phyloP scores from a whole-genome alignment of 2,113 vertebrate species.

The Columba livia region DNA sequence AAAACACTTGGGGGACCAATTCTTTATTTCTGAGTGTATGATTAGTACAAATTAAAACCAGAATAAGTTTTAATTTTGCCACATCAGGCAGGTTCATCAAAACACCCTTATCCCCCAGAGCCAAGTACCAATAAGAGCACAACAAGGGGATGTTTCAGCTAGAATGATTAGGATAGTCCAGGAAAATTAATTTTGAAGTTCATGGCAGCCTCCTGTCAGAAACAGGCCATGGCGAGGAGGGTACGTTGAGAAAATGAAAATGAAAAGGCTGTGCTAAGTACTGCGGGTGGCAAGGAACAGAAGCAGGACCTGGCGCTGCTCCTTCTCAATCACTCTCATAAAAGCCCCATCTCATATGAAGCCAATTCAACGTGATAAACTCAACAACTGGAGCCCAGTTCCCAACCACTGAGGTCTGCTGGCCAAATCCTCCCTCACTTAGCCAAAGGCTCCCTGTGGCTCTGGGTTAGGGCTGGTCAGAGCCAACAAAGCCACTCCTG shows the following conservation, averaged over 20 bases:
- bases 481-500: background rate
- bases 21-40: slow-evolving; percentile 43
- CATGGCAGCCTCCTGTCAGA: slow-evolving; percentile 35
- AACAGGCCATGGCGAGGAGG: background rate
- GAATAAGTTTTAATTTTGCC: slow-evolving; percentile 50
- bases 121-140: background rate
- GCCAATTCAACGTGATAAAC: slow-evolving; percentile 9
- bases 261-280: slow-evolving; percentile 3
- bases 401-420: background rate
- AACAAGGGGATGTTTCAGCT: slow-evolving; percentile 1
- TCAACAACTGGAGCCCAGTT: background rate
- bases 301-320: slow-evolving; percentile 23
- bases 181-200: slow-evolving; percentile 56
- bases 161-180: slow-evolving; percentile 31
- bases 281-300: slow-evolving; percentile 4
- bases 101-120: slow-evolving; percentile 16
- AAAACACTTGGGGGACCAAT: slow-evolving; percentile 58
- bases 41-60: slow-evolving; percentile 68
- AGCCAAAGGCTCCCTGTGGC: background rate
- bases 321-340: background rate
- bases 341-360: background rate
- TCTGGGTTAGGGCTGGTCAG: background rate
- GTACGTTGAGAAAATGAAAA: background rate
- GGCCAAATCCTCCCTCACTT: background rate
- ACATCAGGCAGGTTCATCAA: slow-evolving; percentile 34